phyloP scores from a whole-genome alignment of 2,888 invertebrate genomes.

The Polyommatus icarus region DNA sequence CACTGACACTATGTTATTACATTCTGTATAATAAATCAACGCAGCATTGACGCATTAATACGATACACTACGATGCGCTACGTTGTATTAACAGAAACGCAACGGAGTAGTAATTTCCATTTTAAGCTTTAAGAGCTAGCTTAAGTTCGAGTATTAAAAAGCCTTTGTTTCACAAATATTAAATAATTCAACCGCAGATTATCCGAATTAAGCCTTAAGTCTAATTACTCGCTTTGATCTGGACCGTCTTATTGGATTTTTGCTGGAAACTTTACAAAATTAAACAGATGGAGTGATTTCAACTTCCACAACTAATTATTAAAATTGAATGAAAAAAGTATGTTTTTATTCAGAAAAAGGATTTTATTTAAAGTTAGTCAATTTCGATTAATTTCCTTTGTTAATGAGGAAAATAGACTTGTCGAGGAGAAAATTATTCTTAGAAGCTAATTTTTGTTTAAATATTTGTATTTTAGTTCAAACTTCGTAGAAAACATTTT shows the following conservation, averaged over 20 bases:
- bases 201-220: constrained; percentile 5
- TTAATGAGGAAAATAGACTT: not conserved
- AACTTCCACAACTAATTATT: constrained; percentile 1
- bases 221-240: not conserved
- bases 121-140: not conserved
- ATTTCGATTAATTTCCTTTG: not conserved
- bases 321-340: not conserved
- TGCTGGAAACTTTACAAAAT: constrained; percentile 21
- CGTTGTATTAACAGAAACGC: not conserved
- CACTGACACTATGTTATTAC: too few species aligned
- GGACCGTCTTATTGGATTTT: constrained; percentile 5
- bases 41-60: too few species aligned
- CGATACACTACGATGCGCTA: too few species aligned
- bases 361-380: not conserved
- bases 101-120: not conserved
- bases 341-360: not conserved
- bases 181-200: not conserved
- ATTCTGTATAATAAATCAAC: too few species aligned
- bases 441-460: not conserved
- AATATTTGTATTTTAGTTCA: too few species aligned
- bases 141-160: not conserved
- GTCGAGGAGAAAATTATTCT: too few species aligned
- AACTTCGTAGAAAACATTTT: too few species aligned
- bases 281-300: constrained; percentile 8
- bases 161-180: not conserved